Evolutionary conservation across 1,140 invertebrate species (phyloP).

Genomic region (Oedothorax gibbosus): DNA sequence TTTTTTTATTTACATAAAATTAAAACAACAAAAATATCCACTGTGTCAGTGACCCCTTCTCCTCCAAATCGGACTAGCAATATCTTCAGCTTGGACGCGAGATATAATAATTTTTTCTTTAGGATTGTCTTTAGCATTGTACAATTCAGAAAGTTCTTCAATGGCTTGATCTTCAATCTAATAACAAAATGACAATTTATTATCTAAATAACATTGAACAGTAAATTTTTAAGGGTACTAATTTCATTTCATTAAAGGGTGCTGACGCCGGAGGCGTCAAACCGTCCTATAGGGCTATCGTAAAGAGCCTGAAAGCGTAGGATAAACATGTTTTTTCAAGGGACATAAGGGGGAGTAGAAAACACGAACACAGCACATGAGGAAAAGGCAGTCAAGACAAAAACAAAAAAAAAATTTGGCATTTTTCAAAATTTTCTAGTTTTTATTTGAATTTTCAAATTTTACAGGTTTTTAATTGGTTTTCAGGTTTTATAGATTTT

Average conservation of each 20-base stretch:
- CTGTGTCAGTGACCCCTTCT: conserved; percentile 10
- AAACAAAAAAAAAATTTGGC: too few species aligned
- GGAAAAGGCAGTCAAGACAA: too few species aligned
- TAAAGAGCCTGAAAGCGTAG: not conserved
- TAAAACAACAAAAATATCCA: conserved; percentile 12
- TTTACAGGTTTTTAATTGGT: too few species aligned
- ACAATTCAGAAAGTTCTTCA: conserved; percentile 76
- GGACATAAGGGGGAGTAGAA: too few species aligned
- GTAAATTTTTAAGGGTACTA: not conserved
- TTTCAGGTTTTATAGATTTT: too few species aligned
- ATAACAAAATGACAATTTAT: conserved; percentile 52
- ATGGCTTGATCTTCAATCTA: conserved; percentile 82
- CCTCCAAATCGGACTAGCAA: conserved; percentile 75
- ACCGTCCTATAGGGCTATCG: not conserved
- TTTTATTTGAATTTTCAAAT: too few species aligned
- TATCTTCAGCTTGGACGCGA: conserved; percentile 69
- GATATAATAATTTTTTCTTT: conserved; percentile 77
- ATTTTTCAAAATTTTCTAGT: too few species aligned
- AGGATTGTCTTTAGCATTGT: conserved; percentile 73
- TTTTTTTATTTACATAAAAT: not conserved
- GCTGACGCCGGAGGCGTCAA: too few species aligned
- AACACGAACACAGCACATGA: too few species aligned
- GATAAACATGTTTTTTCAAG: too few species aligned
- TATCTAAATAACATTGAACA: not conserved
- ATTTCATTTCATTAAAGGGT: too few species aligned